Evolutionary conservation across 1,140 invertebrate genomes (phyloP), one percentile per base, ranked within the genome.

Genomic region (Leptoteleia sp.): DNA sequence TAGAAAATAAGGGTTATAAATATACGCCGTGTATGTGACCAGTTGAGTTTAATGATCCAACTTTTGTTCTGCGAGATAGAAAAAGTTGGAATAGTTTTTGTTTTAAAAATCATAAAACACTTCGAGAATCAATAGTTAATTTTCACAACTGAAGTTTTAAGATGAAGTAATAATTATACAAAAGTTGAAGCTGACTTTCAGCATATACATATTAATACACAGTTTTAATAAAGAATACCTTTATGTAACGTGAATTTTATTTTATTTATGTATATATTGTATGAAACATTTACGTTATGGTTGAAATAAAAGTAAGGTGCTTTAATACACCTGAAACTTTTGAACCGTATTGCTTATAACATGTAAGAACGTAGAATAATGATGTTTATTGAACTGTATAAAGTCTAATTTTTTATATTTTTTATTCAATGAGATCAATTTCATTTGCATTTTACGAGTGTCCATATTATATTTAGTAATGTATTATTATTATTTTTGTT

Each of bases 1-100:
- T 48, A 37, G n/a, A 67, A 70, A 70, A 68, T 42, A 67, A 62
- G 19, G 22, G 4, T 68, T 68, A 70, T 19, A 76, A 76, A 76
- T 70, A 76, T 76, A 70, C 50, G 42, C n/a, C 22, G 55, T 19
- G 11, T 38, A 25, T 33, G 4, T 12, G 47, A 22, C 1, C 5
- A 16, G n/a, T n/a, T n/a, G n/a, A n/a, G n/a, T n/a, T n/a, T n/a
- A n/a, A n/a, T n/a, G n/a, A n/a, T n/a, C n/a, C n/a, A n/a, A n/a
- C n/a, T n/a, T n/a, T n/a, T n/a, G n/a, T n/a, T n/a, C n/a, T n/a
- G n/a, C n/a, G 9, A 65, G 4, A 54, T 27, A 31, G 11, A 40
- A 1, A 1, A 35, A 31, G 40, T 33, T 59, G 11, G 27, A 59
- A 35, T 16, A 48, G 15, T 47, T 47, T 17, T 12, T 17, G 17